phyloP scores from a whole-genome alignment of 2,797 vertebrate genomes.

The Triplophysa yarkandensis region DNA sequence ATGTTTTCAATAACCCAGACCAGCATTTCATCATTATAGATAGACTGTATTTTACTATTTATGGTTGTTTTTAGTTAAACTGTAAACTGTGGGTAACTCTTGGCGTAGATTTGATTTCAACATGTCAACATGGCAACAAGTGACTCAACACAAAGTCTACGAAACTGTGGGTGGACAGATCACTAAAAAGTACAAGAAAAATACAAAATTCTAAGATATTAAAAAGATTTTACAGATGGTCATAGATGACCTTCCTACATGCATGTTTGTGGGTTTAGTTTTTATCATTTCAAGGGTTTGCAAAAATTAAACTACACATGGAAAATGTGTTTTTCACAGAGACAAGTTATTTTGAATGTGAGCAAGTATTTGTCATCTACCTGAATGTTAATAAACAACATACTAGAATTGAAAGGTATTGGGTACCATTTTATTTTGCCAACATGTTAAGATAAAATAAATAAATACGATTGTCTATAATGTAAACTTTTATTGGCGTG shows the following conservation, averaged over 20 bases:
- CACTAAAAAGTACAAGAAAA: neutral
- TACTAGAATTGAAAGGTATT: too few relatives aligned
- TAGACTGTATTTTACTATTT: neutral
- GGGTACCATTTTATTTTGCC: too few relatives aligned
- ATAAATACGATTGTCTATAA: too few relatives aligned
- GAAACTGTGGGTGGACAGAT: neutral
- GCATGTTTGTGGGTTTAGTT: neutral
- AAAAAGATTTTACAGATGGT: neutral
- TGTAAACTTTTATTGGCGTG: too few relatives aligned
- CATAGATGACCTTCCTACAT: neutral
- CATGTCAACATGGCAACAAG: neutral
- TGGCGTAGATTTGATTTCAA: neutral
- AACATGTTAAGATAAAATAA: too few relatives aligned
- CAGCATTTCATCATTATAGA: neutral
- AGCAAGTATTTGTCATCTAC: neutral
- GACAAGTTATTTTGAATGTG: neutral
- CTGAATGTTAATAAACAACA: neutral
- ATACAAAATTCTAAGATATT: neutral
- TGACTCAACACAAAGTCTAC: neutral
- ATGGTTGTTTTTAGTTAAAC: neutral
- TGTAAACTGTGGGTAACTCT: neutral
- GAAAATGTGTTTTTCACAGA: too few relatives aligned
- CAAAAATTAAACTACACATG: neutral
- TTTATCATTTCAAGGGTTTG: neutral
- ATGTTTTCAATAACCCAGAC: neutral